A percentile compares a stretch with the other conserved stretches of the same genome.
phyloP scores from a whole-genome alignment of 2,888 invertebrate genomes.

The Notodonta dromedarius region DNA sequence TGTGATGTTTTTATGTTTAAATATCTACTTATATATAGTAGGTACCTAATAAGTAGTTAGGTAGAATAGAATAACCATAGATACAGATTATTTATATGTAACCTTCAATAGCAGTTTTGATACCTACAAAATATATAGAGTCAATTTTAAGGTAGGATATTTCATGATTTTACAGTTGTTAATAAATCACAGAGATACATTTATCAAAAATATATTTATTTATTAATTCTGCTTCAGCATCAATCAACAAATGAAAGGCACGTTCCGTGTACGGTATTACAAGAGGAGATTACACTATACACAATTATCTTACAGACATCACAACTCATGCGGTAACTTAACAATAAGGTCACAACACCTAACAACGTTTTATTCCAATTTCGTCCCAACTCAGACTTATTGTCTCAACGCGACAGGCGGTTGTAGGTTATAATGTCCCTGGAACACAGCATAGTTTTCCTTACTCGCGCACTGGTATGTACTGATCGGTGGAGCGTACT shows the following conservation, averaged over 20 bases:
- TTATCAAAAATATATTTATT: slow-evolving; percentile 29
- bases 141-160: too few species aligned
- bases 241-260: slow-evolving; percentile 42
- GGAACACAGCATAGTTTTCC: slow-evolving; percentile 77
- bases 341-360: slow-evolving; percentile 8
- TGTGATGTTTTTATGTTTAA: too few species aligned
- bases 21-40: too few species aligned
- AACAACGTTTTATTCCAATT: neutral
- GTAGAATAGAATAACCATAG: too few species aligned
- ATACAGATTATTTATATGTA: too few species aligned
- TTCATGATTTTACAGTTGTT: neutral
- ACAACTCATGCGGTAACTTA: slow-evolving; percentile 65
- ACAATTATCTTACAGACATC: slow-evolving; percentile 48
- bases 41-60: too few species aligned
- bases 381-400: slow-evolving; percentile 28
- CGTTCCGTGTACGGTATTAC: slow-evolving; percentile 22
- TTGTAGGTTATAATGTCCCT: slow-evolving; percentile 79
- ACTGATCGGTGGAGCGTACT: slow-evolving; percentile 64
- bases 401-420: slow-evolving; percentile 78
- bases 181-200: neutral
- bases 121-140: too few species aligned
- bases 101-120: too few species aligned
- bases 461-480: slow-evolving; percentile 78
- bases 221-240: slow-evolving; percentile 17
- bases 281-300: slow-evolving; percentile 14